Percentiles rank a stretch among this genome's conserved stretches.
Conservation (phyloP, 2,113 vertebrate species). For the Oncorhynchus gorbuscha region DNA sequence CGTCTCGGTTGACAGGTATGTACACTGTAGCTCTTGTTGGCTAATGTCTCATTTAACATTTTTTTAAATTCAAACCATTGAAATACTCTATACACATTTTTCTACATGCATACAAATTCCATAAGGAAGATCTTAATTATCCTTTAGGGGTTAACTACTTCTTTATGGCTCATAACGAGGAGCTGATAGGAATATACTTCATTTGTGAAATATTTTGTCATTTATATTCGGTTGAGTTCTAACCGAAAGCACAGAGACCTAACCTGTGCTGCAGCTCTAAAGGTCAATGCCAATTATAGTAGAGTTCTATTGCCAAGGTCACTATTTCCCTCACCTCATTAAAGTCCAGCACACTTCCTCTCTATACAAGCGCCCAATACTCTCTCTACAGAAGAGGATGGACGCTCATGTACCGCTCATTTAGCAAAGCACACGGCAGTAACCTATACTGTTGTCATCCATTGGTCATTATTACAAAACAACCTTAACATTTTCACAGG, state of each 20-base stretch:
- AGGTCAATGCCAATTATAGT: not conserved
- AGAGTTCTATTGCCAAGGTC: not conserved
- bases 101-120: not conserved
- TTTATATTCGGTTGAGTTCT: not conserved
- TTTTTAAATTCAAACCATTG: not conserved
- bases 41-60: too few relatives aligned
- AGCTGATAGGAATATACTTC: too few relatives aligned
- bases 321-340: not conserved
- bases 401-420: too few relatives aligned
- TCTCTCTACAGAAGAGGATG: not conserved
- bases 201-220: too few relatives aligned
- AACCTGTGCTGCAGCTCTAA: not conserved
- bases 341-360: not conserved
- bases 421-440: not conserved
- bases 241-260: not conserved
- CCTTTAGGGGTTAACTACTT: too few relatives aligned
- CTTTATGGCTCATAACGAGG: too few relatives aligned
- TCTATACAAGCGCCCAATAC: not conserved
- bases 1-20: slow-evolving; percentile 84
- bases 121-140: too few relatives aligned
- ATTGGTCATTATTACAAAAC: not conserved
- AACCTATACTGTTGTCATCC: not conserved
- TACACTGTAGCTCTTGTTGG: not conserved
- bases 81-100: not conserved
- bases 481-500: not conserved